Conservation (phyloP, 2,113 vertebrate genomes). For the Eulemur macaco region DNA sequence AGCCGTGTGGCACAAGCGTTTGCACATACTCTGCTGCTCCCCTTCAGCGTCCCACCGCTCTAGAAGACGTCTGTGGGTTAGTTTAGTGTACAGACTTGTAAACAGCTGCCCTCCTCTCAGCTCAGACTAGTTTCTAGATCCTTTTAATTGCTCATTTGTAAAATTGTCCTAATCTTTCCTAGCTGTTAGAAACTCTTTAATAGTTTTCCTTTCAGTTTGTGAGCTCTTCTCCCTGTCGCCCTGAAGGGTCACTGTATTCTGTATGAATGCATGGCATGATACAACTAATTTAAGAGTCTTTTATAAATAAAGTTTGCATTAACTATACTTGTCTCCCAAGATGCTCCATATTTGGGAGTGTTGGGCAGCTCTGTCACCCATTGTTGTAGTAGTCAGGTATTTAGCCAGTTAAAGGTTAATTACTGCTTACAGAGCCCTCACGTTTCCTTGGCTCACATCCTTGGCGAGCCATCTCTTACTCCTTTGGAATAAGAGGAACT, state of each 20-base stretch:
- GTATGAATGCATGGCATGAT: conserved; percentile 96
- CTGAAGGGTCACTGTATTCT: conserved; percentile 88
- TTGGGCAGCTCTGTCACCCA: not conserved
- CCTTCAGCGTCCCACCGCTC: conserved; percentile 83
- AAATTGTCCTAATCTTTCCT: conserved; percentile 84
- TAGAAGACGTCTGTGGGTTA: conserved; percentile 87
- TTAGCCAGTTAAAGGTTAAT: not conserved
- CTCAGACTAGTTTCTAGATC: conserved; percentile 82
- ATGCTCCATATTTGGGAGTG: not conserved
- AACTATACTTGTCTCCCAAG: conserved; percentile 82
- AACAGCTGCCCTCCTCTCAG: conserved; percentile 83
- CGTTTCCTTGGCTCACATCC: not conserved
- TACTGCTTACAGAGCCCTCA: fast-evolving
- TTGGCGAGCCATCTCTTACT: not conserved
- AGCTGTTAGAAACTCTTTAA: conserved; percentile 84
- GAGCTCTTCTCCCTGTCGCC: conserved; percentile 86
- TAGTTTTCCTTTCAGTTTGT: conserved; percentile 86
- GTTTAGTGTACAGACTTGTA: conserved; percentile 90
- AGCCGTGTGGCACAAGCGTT: conserved; percentile 86
- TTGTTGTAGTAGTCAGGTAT: not conserved
- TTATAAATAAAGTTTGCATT: conserved; percentile 98
- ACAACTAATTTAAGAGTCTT: conserved; percentile 91
- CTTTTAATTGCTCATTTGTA: conserved; percentile 84
- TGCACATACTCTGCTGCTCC: conserved; percentile 90
- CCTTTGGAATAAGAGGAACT: not conserved